Base-by-base conservation (phyloP, 30 jellyfish, hydroid and myxozoan genomes). In the Aurelia sp. region DNA sequence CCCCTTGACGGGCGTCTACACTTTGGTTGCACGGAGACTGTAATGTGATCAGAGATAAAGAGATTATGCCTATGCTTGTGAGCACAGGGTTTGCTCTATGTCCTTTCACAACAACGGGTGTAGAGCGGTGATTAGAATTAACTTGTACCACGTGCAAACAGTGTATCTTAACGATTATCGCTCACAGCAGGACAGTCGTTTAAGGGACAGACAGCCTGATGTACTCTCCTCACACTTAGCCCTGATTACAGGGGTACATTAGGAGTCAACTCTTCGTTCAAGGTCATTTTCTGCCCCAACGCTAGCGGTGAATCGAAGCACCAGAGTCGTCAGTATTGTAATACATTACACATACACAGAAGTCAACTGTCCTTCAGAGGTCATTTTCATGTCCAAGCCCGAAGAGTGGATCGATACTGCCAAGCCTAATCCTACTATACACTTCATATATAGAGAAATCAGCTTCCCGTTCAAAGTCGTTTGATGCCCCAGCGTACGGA, bases 191-290 rank as follows among this genome's bases (percentile, higher is more conserved):
- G 96, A 88, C 81, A 88, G 90, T 71, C 90, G 77, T 66, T 38
- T 63, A 11, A 88, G 91, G 89, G 96, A 88, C 96, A 88, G 96
- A 64, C 96, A 88, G 96, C 87, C 90, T 80, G 96, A 53, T 76
- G 91, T 33, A 19, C 86, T 76, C 91, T 78, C 18, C 87, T 78
- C 77, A 88, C 96, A 88, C 93, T 62, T 72, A 30, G 75, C 82
- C 60, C 82, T 47, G 70, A 62, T 27, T 40, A 73, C 93, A 72
- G 87, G 93, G 93, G 88, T 33, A 67, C 78, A 63, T 65, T 65
- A 53, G 50, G 89, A 78, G 47, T n/a, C 44, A 22, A 52, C 63
- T 44, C 41, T 44, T 35, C 41, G 22, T 22, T 17, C 63, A 67
- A 82, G 86, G 64, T 21, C 92, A 70, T 16, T 52, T 44, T 24